Evolutionary conservation across 1,140 invertebrate species (phyloP), one percentile per base, ranked within the genome.

Genomic region (Drosophila melanica): DNA sequence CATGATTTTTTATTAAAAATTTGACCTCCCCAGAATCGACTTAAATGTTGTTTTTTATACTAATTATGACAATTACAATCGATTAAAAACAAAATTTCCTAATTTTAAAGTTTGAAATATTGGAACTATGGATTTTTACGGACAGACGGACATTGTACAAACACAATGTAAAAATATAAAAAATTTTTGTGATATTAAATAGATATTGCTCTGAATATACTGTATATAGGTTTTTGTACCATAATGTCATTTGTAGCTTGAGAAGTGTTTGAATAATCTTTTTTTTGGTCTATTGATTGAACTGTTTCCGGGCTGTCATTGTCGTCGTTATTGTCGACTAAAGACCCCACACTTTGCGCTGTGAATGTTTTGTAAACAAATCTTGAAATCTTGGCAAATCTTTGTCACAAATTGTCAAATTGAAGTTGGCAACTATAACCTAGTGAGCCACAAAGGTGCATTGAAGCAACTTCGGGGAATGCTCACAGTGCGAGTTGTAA

Each of bases 391-490:
- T 67, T 41, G 54, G 27, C 33, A 57, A 65, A 30, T 66, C 44
- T 27, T 27, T 60, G 55, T 48, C 4, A 16, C 44, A 60, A n/a
- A n/a, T 45, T 33, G 47, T 60, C 27, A 48, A 60, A 48, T 50
- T 68, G 23, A 74, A 74, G 58, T 53, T 72, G 39, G 35, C 41
- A 18, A 54, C 35, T 18, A 54, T 18, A 54, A 35, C 12, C 30
- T 9, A 9, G 23, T 37, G 8, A 42, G 23, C 23, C 55, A 59
- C 55, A 76, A 68, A 53, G 39, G 12, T 14, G 27, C n/a, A 20
- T 27, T 37, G 50, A 63, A 55, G 33, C 47, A 65, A 39, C 63
- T 76, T 69, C 73, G 45, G 14, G 41, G 70, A 75, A 79, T 41
- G 51, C 14, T 10, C 23, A 41, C 18, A 55, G 51, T 4, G 30